Conservation (phyloP, 2,888 invertebrate genomes). For the Torymus tubicola region DNA sequence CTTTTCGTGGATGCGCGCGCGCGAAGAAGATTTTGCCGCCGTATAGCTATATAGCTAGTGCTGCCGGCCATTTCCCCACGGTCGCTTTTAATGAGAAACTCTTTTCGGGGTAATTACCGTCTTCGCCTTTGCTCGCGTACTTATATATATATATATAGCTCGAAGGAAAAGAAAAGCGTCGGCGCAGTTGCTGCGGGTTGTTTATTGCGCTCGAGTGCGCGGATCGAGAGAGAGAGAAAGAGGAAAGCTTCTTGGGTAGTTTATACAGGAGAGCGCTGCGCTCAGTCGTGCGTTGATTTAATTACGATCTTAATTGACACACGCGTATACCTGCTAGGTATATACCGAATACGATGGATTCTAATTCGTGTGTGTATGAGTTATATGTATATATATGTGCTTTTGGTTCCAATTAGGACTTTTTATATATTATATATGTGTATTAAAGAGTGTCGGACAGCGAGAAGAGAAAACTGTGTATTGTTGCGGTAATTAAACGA, state of each 20-base stretch:
- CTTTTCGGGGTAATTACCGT: constrained; percentile 55
- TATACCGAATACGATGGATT: neutral
- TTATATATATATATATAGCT: neutral
- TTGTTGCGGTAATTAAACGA: constrained; percentile 21
- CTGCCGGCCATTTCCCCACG: constrained; percentile 19
- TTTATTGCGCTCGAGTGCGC: constrained; percentile 2
- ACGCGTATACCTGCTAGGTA: constrained; percentile 9
- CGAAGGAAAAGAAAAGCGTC: constrained; percentile 40
- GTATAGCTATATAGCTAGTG: too few species aligned
- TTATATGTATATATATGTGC: constrained; percentile 2
- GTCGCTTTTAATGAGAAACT: constrained; percentile 55
- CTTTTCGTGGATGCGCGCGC: constrained; percentile 20
- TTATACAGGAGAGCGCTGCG: neutral
- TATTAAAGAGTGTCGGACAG: too few species aligned
- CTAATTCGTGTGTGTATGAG: constrained; percentile 29
- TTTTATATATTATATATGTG: constrained; percentile 25
- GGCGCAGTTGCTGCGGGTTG: neutral
- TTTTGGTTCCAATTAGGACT: constrained; percentile 24
- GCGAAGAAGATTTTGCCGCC: too few species aligned
- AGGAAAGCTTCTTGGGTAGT: neutral
- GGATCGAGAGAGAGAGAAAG: too few species aligned
- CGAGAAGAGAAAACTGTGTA: constrained; percentile 1
- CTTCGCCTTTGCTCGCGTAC: neutral
- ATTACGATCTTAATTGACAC: constrained; percentile 56
- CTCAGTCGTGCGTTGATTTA: constrained; percentile 35